phyloP scores from a whole-genome alignment of 2,797 vertebrate species.

The Uromys caudimaculatus region DNA sequence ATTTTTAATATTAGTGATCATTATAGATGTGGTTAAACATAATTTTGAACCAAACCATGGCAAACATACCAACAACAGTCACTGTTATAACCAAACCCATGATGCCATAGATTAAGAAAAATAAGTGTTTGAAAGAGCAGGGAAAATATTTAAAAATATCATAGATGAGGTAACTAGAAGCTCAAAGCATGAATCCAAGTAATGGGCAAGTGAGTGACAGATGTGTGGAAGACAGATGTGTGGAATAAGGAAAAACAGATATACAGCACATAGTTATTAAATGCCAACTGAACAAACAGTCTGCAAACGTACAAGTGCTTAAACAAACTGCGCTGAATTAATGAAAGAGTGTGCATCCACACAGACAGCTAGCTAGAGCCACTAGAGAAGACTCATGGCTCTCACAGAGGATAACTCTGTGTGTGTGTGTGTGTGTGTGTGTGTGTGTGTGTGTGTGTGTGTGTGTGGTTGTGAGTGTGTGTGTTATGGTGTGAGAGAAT shows the following conservation, averaged over 20 bases:
- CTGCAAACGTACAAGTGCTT: neutral
- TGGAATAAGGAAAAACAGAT: neutral
- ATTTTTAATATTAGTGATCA: neutral
- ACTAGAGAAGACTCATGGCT: neutral
- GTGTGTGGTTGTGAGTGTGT: neutral
- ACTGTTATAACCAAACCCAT: neutral
- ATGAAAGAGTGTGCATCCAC: neutral
- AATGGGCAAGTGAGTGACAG: neutral
- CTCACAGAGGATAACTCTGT: neutral
- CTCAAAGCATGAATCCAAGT: neutral
- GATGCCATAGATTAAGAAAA: neutral
- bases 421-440: neutral
- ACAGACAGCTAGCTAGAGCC: neutral
- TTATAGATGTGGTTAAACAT: neutral
- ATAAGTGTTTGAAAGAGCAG: neutral
- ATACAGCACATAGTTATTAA: neutral
- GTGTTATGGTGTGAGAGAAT: too few relatives aligned
- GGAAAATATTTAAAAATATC: neutral
- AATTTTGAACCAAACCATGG: conserved; percentile 1
- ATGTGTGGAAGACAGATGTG: neutral
- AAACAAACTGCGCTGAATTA: neutral
- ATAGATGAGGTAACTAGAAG: neutral
- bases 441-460: neutral
- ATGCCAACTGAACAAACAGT: neutral
- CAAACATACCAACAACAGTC: neutral